A percentile compares a stretch with the other conserved stretches of the same genome.
phyloP scores from a whole-genome alignment of 1,140 invertebrate species.

The Rhysida immarginata region DNA sequence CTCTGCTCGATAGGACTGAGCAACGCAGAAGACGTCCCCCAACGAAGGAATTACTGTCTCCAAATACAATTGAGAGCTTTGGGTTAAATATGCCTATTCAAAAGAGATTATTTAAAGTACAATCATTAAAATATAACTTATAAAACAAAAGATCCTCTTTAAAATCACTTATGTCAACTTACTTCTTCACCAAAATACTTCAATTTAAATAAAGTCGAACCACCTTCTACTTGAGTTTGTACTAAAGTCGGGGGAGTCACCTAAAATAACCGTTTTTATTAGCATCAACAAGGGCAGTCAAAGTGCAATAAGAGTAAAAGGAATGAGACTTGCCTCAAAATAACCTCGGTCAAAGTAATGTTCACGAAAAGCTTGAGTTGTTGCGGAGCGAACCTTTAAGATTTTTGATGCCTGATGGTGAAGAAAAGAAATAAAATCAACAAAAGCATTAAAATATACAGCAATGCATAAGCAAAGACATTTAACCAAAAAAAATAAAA shows the following conservation, averaged over 20 bases:
- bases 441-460: no score
- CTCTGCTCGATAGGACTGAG: constrained; percentile 94
- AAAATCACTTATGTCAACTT: no score
- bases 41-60: constrained; percentile 89
- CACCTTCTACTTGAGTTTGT: constrained; percentile 82
- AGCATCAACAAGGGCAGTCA: background rate
- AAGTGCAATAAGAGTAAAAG: no score
- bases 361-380: constrained; percentile 80
- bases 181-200: constrained; percentile 75
- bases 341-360: constrained; percentile 79
- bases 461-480: no score
- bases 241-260: constrained; percentile 94
- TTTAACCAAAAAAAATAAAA: no score
- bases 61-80: constrained; percentile 96
- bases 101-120: constrained; percentile 7
- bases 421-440: no score
- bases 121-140: constrained; percentile 1
- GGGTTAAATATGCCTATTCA: constrained; percentile 75
- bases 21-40: constrained; percentile 94
- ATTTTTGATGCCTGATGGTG: constrained; percentile 64
- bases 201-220: constrained; percentile 91
- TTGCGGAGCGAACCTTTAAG: constrained; percentile 69
- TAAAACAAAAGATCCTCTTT: background rate
- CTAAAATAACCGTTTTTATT: constrained; percentile 21
- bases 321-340: constrained; percentile 44